phyloP scores from a whole-genome alignment of 2,888 invertebrate species.

The Brenthis hecate region DNA sequence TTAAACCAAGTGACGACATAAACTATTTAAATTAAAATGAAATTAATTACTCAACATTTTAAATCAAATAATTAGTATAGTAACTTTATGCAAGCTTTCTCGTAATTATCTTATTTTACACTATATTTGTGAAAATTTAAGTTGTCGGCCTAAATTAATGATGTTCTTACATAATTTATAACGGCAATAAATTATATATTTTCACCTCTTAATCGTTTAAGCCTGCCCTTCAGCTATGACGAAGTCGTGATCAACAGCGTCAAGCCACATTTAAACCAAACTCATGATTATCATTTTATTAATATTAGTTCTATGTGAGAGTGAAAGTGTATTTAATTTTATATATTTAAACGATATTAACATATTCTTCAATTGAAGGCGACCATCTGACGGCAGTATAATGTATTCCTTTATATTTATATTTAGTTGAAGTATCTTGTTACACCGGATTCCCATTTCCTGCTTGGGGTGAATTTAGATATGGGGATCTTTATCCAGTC shows the following conservation, averaged over 20 bases:
- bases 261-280: conserved; percentile 19
- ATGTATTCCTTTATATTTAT: too few species aligned
- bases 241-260: conserved; percentile 21
- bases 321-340: conserved; percentile 25
- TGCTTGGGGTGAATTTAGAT: too few species aligned
- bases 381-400: conserved; percentile 1
- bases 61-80: too few species aligned
- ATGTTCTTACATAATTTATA: background rate
- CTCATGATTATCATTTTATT: background rate
- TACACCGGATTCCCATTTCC: too few species aligned
- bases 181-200: background rate
- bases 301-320: conserved; percentile 15
- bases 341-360: conserved; percentile 4
- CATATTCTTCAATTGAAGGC: background rate
- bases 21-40: too few species aligned
- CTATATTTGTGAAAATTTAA: too few species aligned
- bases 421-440: too few species aligned
- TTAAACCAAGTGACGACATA: too few species aligned
- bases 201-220: conserved; percentile 6
- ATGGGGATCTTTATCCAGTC: too few species aligned
- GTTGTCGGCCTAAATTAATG: background rate
- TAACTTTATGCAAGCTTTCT: too few species aligned
- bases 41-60: too few species aligned
- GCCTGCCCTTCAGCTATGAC: conserved; percentile 24
- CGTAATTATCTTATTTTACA: too few species aligned